Base-by-base conservation (phyloP, 2,113 vertebrate species). In the Leucopsar rothschildi region DNA sequence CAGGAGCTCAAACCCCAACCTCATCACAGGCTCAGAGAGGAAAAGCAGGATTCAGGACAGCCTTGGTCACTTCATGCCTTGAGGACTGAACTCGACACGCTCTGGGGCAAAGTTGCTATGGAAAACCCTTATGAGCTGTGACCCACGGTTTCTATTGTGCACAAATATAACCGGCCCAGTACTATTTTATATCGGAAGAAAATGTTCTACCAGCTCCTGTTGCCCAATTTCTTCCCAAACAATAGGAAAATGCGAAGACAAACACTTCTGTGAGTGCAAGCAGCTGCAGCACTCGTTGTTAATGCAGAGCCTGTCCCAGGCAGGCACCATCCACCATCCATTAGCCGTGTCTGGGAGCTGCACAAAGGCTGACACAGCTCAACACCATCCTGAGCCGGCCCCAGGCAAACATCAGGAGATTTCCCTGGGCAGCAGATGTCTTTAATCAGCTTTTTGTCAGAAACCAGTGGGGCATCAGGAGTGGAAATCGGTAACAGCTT, bases 381-480 rank as follows among this genome's bases (percentile, higher is more conserved):
- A 64, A 8, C 44, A 24, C 59, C 88, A 10, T 5, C 55, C 37
- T 2, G 3, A 81, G 63, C 55, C 82, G 55, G 71, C 70, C 79
- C 37, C 35, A 29, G 80, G 85, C 86, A 88, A 53, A 16, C 16
- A 80, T 3, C 28, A 5, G 37, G 6, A 10, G 8, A 24, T n/a
- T 57, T 49, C 50, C 68, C 40, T 47, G 7, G 75, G 57, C 50
- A 44, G 16, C 64, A 39, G 3, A n/a, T 28, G 31, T 2, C 29
- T 76, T 60, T 60, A 75, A 91, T 49, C 57, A 79, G 60, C 27
- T 64, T 57, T 92, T 87, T 71, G 76, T 78, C 83, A 93, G 56
- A 86, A 75, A 25, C 10, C 40, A 11, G 35, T 28, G 10, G 22
- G 33, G 33, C 6, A 1, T 24, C 47, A 10, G 21, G 35, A 66